Conservation (phyloP, 2,888 invertebrate genomes). For the Molanna angustata region DNA sequence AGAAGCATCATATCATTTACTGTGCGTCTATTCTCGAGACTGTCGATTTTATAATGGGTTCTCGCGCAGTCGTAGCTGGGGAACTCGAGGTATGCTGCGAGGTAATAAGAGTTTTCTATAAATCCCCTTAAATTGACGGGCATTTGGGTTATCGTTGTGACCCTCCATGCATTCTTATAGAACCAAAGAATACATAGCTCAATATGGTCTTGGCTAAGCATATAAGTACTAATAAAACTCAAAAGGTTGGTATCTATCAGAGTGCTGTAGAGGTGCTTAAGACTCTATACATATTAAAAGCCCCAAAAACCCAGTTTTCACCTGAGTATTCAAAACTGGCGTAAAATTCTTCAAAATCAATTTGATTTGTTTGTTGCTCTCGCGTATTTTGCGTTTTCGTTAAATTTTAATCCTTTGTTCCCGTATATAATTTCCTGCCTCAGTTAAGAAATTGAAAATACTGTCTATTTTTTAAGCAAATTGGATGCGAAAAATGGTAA, state of each 20-base stretch:
- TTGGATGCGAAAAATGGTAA: background rate
- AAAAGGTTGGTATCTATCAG: slow-evolving; percentile 1
- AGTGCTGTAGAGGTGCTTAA: slow-evolving; percentile 1
- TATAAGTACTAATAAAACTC: slow-evolving; percentile 2
- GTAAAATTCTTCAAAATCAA: background rate
- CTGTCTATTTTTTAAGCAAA: background rate
- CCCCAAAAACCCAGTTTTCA: slow-evolving; percentile 2
- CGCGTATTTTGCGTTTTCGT: slow-evolving; percentile 1
- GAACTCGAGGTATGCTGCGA: too few species aligned
- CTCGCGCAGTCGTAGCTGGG: too few species aligned
- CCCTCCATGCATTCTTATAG: slow-evolving; percentile 6
- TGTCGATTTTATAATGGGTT: too few species aligned
- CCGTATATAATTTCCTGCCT: slow-evolving; percentile 2
- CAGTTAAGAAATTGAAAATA: slow-evolving; percentile 2
- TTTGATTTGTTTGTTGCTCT: background rate
- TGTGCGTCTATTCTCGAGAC: too few species aligned
- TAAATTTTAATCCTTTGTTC: background rate
- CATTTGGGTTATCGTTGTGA: slow-evolving; percentile 4
- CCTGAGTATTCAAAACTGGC: slow-evolving; percentile 4
- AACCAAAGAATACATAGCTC: slow-evolving; percentile 5
- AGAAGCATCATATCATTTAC: too few species aligned
- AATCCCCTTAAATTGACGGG: slow-evolving; percentile 3
- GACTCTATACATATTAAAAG: slow-evolving; percentile 2
- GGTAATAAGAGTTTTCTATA: background rate
- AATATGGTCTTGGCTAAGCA: slow-evolving; percentile 4